Conservation (phyloP, 2,113 vertebrate species). For the Gopherus flavomarginatus region DNA sequence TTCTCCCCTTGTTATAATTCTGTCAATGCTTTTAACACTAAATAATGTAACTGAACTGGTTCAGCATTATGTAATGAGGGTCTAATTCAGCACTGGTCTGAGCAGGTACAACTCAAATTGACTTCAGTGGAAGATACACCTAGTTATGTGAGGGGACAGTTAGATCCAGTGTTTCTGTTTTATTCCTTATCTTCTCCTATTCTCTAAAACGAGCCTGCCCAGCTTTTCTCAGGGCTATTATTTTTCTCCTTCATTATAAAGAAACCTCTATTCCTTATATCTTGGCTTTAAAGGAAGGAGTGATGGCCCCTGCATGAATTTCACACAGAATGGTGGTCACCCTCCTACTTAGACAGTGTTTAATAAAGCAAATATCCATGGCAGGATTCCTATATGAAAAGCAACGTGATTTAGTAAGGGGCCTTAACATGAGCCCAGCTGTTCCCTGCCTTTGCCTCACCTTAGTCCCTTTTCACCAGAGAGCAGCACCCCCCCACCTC, state of each 20-base stretch:
- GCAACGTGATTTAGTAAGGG: neutral
- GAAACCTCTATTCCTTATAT: neutral
- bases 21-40: too few species aligned
- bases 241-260: neutral
- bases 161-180: neutral
- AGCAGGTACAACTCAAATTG: neutral
- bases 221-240: neutral
- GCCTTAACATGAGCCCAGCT: too few species aligned
- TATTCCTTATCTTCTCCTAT: neutral
- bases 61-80: neutral
- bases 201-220: neutral
- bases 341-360: neutral
- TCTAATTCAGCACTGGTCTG: neutral
- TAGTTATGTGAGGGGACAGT: neutral
- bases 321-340: neutral
- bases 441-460: too few species aligned
- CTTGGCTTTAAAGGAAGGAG: neutral
- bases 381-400: neutral
- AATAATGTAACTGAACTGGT: neutral
- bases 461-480: too few species aligned
- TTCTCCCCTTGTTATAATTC: too few species aligned
- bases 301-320: neutral
- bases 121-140: neutral
- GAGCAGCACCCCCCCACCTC: rapidly evolving
- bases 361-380: neutral